These are phyloP conservation scores for Crocodylus rhombifer DNA, from an alignment of 2,797 vertebrate genomes.

Conservation along the genomic window DNA sequence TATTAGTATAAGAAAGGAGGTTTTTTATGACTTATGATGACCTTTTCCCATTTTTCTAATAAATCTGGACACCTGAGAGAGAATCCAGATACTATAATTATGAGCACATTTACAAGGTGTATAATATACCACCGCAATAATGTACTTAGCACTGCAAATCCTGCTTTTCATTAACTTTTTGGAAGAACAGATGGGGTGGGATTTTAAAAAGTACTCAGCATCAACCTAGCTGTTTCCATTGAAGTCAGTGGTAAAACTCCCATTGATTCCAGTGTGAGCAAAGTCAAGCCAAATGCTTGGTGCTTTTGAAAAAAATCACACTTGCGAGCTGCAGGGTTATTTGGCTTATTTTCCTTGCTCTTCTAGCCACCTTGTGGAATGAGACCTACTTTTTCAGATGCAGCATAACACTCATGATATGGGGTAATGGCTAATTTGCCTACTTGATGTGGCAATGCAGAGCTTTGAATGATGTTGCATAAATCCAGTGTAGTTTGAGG, in stretches of 20 bases:
- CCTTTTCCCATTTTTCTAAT: not conserved
- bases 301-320: not conserved
- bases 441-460: not conserved
- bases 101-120: fast-evolving
- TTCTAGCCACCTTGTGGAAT: not conserved
- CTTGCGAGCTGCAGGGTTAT: fast-evolving
- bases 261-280: fast-evolving
- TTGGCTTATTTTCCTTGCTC: fast-evolving
- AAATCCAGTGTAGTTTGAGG: not conserved
- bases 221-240: not conserved
- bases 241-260: not conserved
- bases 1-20: not conserved
- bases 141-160: not conserved
- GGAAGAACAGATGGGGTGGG: not conserved
- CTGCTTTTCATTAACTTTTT: not conserved
- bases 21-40: fast-evolving
- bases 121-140: fast-evolving
- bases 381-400: not conserved
- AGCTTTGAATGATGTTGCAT: fast-evolving
- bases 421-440: too few relatives aligned
- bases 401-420: fast-evolving
- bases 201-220: not conserved
- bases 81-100: not conserved
- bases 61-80: not conserved
- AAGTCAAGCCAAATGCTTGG: fast-evolving